Evolutionary conservation across 1,140 invertebrate genomes (phyloP).

Genomic region (Aphelinus atriplicis): DNA sequence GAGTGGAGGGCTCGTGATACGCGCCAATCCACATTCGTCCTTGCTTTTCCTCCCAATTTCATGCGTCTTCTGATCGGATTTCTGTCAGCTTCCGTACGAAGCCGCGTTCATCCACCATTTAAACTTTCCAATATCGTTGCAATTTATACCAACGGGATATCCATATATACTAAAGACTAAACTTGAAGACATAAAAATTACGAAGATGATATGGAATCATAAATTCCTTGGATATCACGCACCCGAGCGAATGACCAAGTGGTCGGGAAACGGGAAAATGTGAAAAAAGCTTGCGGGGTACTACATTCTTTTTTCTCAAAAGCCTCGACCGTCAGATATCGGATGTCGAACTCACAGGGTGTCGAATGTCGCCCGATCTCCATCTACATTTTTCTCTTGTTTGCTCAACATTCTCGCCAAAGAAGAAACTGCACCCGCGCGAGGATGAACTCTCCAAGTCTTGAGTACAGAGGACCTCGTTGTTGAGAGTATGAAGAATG

Average conservation of each 20-base stretch:
- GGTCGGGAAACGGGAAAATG: background rate
- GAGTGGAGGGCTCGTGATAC: background rate
- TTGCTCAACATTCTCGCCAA: background rate
- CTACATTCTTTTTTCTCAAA: background rate
- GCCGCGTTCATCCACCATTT: no score
- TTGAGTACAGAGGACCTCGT: constrained; percentile 10
- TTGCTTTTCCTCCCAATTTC: no score
- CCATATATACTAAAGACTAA: no score
- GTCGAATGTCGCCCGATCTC: constrained; percentile 20
- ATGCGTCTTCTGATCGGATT: no score
- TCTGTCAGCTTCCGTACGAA: no score
- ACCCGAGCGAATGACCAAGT: no score
- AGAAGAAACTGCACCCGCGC: background rate
- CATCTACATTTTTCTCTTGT: background rate
- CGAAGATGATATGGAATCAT: no score
- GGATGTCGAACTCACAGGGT: constrained; percentile 13
- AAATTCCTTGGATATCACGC: no score
- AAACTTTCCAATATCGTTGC: no score
- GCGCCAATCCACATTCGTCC: no score
- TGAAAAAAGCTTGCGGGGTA: background rate
- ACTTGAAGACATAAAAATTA: no score
- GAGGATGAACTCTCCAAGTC: background rate
- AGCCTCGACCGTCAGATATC: background rate
- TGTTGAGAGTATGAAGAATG: background rate
- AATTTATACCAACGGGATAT: no score